These are phyloP conservation scores for Cydia pomonella DNA, from an alignment of 1,140 invertebrate genomes.

Conservation along the genomic window DNA sequence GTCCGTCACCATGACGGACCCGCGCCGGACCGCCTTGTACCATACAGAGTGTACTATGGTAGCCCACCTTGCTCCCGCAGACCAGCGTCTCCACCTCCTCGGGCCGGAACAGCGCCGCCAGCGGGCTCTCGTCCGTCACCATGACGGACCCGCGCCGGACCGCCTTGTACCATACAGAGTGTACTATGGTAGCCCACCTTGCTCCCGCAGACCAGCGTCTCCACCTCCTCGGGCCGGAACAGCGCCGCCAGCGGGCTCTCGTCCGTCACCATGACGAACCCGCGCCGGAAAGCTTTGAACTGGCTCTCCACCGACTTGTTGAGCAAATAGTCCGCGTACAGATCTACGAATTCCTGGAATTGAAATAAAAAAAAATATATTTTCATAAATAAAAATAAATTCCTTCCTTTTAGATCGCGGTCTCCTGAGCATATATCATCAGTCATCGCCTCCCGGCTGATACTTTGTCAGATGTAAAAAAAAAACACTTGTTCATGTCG, in stretches of 20 bases:
- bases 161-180: conserved; percentile 47
- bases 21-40: too few species aligned
- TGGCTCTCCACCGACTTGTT: conserved; percentile 93
- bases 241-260: conserved; percentile 91
- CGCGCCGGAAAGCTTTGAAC: conserved; percentile 93
- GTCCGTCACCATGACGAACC: conserved; percentile 95
- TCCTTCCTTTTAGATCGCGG: too few species aligned
- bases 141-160: conserved; percentile 96
- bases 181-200: conserved; percentile 83
- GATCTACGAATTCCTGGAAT: conserved; percentile 91
- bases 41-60: too few species aligned
- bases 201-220: conserved; percentile 91
- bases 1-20: too few species aligned
- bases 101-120: conserved; percentile 93
- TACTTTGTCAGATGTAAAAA: too few species aligned
- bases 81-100: conserved; percentile 94
- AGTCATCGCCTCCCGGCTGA: too few species aligned
- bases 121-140: conserved; percentile 91
- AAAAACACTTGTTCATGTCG: too few species aligned
- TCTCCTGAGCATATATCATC: too few species aligned
- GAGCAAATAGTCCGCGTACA: conserved; percentile 94
- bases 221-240: conserved; percentile 96
- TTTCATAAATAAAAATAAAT: too few species aligned
- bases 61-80: conserved; percentile 91
- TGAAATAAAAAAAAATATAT: conserved; percentile 18